Base-by-base conservation (phyloP, 2,888 invertebrate species). In the Alviniconcha strummeri region DNA sequence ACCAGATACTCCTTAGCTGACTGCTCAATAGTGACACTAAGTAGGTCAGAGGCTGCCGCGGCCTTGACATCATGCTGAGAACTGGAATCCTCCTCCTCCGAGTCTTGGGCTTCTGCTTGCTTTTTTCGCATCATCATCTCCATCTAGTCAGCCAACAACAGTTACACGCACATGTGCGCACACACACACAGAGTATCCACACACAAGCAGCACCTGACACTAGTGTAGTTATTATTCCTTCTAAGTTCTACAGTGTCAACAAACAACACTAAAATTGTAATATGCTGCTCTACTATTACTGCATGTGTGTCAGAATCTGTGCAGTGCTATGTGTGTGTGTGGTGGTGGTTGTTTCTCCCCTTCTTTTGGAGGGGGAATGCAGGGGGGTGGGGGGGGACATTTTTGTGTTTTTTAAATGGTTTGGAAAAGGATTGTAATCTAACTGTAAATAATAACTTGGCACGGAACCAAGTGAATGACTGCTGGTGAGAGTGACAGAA, bases 91-190 rank as follows among this genome's bases (percentile, higher is more conserved):
- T 85, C 87, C 36, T 86, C 84, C 3, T 86, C 84, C 1, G 81
- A 80, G 19, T 84, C 85, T 72, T 84, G 81, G 9, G 75, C 75
- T 36, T 76, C 83, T 15, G 69, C 81, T 77, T 83, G 85, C 36
- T 79, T 84, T 81, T 81, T 74, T 72, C 78, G 71, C 81, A 83
- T 83, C 80, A 83, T 86, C 74, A 60, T 80, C 84, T 85, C 84
- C 85, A 85, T 84, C 86, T 82, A 19, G 71, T 71, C 72, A 19
- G 11, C 7, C 75, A 76, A 76, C 69, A 77, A 55, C 72, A 72
- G 9, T 64, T 13, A 13, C 64, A 64, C 15, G 64, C 64, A 64
- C 9, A 64, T 64, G 64, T 64, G 64, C 64, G 4, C 64, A 64
- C 9, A 64, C 64, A 64, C 11, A 64, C 9, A 36, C 36, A 36